These are phyloP conservation scores for Columbina picui DNA, from an alignment of 2,113 vertebrate species.

Conservation along the genomic window DNA sequence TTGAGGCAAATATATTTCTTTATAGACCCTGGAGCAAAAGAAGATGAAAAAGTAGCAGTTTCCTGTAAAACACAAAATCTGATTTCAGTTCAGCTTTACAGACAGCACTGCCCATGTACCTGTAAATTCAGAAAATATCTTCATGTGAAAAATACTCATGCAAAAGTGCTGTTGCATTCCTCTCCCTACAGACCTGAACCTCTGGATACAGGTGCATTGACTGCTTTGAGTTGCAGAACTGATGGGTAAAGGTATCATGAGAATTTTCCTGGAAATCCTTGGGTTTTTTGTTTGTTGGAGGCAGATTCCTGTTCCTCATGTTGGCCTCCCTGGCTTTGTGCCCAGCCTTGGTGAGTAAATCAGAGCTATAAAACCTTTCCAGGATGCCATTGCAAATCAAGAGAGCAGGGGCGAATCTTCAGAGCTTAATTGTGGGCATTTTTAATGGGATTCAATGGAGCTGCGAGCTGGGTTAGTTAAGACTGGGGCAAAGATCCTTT, in stretches of 20 bases:
- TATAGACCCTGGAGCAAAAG: not conserved
- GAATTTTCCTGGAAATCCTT: not conserved
- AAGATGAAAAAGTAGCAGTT: not conserved
- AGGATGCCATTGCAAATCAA: not conserved
- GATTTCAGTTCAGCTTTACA: not conserved
- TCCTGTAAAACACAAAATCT: not conserved
- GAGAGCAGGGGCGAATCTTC: not conserved
- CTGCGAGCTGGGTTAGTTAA: conserved; percentile 35
- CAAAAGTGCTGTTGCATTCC: not conserved
- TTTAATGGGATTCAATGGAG: conserved; percentile 41
- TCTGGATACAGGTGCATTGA: not conserved
- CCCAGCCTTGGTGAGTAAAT: not conserved
- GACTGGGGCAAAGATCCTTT: conserved; percentile 37
- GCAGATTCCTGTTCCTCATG: fast-evolving
- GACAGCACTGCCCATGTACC: not conserved
- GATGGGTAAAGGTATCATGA: not conserved
- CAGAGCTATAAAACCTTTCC: not conserved
- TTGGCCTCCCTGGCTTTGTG: not conserved
- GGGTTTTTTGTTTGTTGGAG: not conserved
- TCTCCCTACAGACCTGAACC: not conserved
- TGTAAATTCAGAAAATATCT: not conserved
- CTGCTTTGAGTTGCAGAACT: not conserved
- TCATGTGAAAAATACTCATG: not conserved
- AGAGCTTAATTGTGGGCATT: not conserved
- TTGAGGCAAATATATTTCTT: not conserved